These are phyloP conservation scores for Pachypsylla venusta DNA, from an alignment of 1,140 invertebrate species.

Conservation along the genomic window DNA sequence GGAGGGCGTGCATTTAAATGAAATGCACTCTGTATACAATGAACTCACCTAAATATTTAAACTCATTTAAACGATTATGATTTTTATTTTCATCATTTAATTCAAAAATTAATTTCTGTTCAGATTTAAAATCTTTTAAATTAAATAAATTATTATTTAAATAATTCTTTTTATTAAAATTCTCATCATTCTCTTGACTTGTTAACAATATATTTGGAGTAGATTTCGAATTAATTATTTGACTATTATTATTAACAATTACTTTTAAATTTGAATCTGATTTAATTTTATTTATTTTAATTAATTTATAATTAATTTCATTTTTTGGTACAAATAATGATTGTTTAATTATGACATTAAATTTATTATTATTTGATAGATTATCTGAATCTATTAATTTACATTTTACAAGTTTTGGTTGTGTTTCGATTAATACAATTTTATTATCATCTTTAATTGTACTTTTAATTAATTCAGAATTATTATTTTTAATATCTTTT, in stretches of 20 bases:
- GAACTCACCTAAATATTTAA: background rate
- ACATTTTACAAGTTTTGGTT: constrained; percentile 4
- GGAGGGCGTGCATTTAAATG: no score
- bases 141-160: constrained; percentile 2
- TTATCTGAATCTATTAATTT: no score
- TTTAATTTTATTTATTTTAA: constrained; percentile 1
- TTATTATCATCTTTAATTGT: no score
- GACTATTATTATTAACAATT: background rate
- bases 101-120: background rate
- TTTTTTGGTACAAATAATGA: no score
- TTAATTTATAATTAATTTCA: constrained; percentile 3
- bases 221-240: background rate
- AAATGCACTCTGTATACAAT: no score
- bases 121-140: background rate
- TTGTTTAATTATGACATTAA: no score
- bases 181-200: no score
- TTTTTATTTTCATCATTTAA: background rate
- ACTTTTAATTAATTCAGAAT: no score
- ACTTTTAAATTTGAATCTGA: background rate
- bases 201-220: background rate
- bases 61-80: background rate
- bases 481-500: no score
- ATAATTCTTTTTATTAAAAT: no score
- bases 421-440: no score
- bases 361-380: no score